Base-by-base conservation (phyloP, 2,113 vertebrate genomes). In the Raja brachyura region DNA sequence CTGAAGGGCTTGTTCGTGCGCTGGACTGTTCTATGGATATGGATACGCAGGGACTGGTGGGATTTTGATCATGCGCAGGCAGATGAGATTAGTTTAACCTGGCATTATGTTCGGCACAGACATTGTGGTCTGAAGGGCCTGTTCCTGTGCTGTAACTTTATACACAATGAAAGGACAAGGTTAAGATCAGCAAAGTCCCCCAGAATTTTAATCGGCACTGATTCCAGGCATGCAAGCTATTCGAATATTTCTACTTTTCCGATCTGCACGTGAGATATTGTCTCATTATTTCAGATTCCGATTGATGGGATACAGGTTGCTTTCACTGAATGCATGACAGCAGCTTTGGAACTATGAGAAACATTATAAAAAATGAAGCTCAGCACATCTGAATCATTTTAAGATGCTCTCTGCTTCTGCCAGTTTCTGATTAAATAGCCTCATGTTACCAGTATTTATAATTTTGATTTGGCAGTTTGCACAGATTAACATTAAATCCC, bases 361-460 rank as follows among this genome's bases (percentile, higher is more conserved):
- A 63, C 56, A 33, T 31, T 86, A 48, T 86, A 61, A 16, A 88
- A 88, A 18, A 20, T 63, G 83, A 88, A 31, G 56, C 59, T 14
- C 13, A 18, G 83, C 59, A 88, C 59, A 88, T 86, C 83, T 88
- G 83, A 88, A 88, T 63, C 83, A 18, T 88, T 88, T 88, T 88
- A 88, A 88, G 83, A 66, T 88, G 59, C 13, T 31, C n/a, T 88
- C 59, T 31, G 16, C 31, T 63, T 63, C 83, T 88, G 83, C 83
- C 83, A 88, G 83, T 88, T 31, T 63, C 83, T 88, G 83, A 88
- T 88, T 88, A 88, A 88, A 88, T 88, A 66, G 56, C 59, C 61
- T 88, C 59, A 66, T 20, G 28, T 88, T 88, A 63, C 83, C 59
- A 88, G 59, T 88, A n/a, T 88, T 88, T 88, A 66, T 66, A 88